These are phyloP conservation scores for Hydriomena furcata DNA, from an alignment of 2,888 invertebrate genomes.

Conservation along the genomic window DNA sequence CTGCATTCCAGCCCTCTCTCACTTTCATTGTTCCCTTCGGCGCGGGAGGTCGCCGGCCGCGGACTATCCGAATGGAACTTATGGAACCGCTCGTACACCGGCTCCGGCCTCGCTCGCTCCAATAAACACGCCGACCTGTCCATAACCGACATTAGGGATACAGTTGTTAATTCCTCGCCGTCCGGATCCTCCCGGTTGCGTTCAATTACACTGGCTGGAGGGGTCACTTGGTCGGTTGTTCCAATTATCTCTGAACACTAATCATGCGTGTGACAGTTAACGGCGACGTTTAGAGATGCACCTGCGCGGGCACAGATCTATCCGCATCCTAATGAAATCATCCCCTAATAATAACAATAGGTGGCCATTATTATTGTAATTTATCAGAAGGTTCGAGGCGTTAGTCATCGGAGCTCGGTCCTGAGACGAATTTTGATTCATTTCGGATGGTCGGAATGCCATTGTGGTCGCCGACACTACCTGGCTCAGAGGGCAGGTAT, in stretches of 20 bases:
- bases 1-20: slow-evolving; percentile 80
- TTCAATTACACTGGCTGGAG: slow-evolving; percentile 21
- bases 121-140: slow-evolving; percentile 68
- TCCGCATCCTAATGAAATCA: slow-evolving; percentile 67
- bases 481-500: slow-evolving; percentile 55
- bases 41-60: slow-evolving; percentile 77
- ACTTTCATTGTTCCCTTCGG: slow-evolving; percentile 81
- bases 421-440: slow-evolving; percentile 76
- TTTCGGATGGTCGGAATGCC: slow-evolving; percentile 79
- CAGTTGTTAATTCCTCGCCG: slow-evolving; percentile 53
- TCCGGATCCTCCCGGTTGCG: slow-evolving; percentile 21
- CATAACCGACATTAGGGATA: slow-evolving; percentile 70
- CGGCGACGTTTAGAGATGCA: slow-evolving; percentile 50
- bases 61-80: slow-evolving; percentile 70
- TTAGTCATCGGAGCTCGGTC: slow-evolving; percentile 56
- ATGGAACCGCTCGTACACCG: slow-evolving; percentile 71
- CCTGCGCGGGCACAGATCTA: slow-evolving; percentile 55
- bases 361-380: slow-evolving; percentile 73
- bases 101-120: slow-evolving; percentile 63
- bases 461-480: slow-evolving; percentile 73
- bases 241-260: slow-evolving; percentile 37
- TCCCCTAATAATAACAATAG: slow-evolving; percentile 71
- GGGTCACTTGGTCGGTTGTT: slow-evolving; percentile 23
- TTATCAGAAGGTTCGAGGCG: slow-evolving; percentile 62
- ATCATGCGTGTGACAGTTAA: slow-evolving; percentile 58